Evolutionary conservation across 1,140 invertebrate species (phyloP), one percentile per base, ranked within the genome.

Genomic region (Phymorhynchus buccinoides): DNA sequence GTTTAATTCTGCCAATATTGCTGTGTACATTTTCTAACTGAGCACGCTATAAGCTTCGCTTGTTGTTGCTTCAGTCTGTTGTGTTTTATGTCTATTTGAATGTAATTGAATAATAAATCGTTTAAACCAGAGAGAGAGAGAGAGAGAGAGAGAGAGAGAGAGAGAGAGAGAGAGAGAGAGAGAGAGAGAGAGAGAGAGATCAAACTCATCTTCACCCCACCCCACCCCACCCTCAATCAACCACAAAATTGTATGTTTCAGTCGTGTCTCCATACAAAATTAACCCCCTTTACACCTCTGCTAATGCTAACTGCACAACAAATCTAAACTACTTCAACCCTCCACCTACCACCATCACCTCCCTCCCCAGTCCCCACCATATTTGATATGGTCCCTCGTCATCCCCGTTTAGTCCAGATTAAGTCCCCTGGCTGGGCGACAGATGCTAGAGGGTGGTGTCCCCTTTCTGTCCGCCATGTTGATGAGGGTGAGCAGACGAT

Each of bases 361-460:
- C 48, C 68, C 68, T 18, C 6, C 30, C 68, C 68, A n/a, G 18
- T 32, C 68, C 68, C 68, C 68, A 32, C 30, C 68, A 32, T 37
- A n/a, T 32, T 12, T 16, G 9, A n/a, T 37, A 18, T 71, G 9
- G 30, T 32, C n/a, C 16, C 68, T 27, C 6, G 32, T 27, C 35
- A 4, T 27, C 73, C 30, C 37, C 73, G 73, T 75, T 75, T 75
- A 75, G 37, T 16, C 14, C 18, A 39, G 73, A 75, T 75, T 75
- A 75, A 75, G 73, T 75, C 73, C 73, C 73, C 73, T 75, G 73
- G 6, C 14, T 75, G 73, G 18, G 37, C 73, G 73, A 39, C 73
- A 75, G 73, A 75, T 75, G 73, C 73, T 75, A 41, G 73, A 41
- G 73, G 27, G 37, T 75, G 18, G 73, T 75, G 73, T 75, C 73